phyloP scores from a whole-genome alignment of 1,140 invertebrate genomes.

The Palaemon carinicauda region DNA sequence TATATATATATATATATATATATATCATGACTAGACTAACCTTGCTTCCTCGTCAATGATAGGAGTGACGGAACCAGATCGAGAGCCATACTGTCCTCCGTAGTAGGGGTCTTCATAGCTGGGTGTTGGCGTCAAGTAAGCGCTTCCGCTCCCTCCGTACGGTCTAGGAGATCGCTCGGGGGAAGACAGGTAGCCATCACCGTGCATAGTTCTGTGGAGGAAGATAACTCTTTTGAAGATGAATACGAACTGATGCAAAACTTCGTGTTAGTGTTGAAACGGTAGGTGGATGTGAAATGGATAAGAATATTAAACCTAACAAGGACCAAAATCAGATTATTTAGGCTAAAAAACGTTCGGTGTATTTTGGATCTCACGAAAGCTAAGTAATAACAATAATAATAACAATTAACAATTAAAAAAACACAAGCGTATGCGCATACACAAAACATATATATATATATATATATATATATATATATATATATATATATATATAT shows the following conservation, averaged over 20 bases:
- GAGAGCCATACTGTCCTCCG: constrained; percentile 67
- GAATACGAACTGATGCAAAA: neutral
- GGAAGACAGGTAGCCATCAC: constrained; percentile 83
- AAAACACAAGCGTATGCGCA: neutral
- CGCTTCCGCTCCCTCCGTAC: constrained; percentile 66
- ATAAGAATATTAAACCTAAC: no score
- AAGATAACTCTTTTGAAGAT: neutral
- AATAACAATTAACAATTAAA: no score
- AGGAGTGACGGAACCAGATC: constrained; percentile 81
- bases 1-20: neutral
- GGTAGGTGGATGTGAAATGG: no score
- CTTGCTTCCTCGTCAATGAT: constrained; percentile 89
- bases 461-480: neutral
- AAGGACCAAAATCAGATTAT: no score
- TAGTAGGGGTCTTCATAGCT: constrained; percentile 88
- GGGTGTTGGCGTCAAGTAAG: constrained; percentile 52
- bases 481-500: neutral
- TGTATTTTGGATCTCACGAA: no score
- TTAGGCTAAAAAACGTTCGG: no score
- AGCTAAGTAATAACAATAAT: no score
- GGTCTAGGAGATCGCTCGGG: constrained; percentile 76
- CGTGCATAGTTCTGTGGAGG: constrained; percentile 68
- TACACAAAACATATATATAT: neutral
- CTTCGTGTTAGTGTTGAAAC: no score
- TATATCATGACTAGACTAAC: constrained; percentile 66